Conservation (phyloP, 2,797 vertebrate genomes). For the Myiotriccus ornatus region DNA sequence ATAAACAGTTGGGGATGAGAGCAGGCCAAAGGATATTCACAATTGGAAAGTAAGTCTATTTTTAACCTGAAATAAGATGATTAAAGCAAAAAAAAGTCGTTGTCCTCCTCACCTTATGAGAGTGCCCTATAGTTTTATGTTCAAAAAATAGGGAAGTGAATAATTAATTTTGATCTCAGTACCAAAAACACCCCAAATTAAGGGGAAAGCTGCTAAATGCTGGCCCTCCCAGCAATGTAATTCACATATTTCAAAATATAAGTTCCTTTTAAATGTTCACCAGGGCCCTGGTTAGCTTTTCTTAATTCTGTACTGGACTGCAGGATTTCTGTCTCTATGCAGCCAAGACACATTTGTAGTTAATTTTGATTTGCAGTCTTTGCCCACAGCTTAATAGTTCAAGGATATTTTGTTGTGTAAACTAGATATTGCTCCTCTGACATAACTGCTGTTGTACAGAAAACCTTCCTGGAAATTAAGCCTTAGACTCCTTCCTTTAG, state of each 20-base stretch:
- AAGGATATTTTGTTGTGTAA: conserved; percentile 36
- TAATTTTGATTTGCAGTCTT: conserved; percentile 25
- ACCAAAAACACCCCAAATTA: not conserved
- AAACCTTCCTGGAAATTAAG: not conserved
- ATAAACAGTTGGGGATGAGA: not conserved
- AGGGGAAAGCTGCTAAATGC: not conserved
- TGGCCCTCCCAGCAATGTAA: not conserved
- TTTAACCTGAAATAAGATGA: not conserved
- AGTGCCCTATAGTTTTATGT: not conserved
- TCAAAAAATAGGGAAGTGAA: not conserved
- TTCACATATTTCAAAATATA: not conserved
- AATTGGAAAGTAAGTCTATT: not conserved
- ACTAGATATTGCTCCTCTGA: not conserved
- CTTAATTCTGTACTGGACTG: not conserved
- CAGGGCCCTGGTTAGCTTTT: not conserved
- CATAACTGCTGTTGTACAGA: not conserved
- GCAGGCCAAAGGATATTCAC: not conserved
- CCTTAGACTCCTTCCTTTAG: not conserved
- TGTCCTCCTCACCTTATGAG: not conserved
- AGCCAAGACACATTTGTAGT: not conserved
- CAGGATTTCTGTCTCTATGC: not conserved
- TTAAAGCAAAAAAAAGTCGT: not conserved
- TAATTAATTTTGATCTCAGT: not conserved
- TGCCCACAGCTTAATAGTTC: not conserved
- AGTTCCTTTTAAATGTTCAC: not conserved